Percentiles rank a stretch among this genome's conserved stretches.
Conservation (phyloP, 2,113 vertebrate species). For the Ictalurus furcatus region DNA sequence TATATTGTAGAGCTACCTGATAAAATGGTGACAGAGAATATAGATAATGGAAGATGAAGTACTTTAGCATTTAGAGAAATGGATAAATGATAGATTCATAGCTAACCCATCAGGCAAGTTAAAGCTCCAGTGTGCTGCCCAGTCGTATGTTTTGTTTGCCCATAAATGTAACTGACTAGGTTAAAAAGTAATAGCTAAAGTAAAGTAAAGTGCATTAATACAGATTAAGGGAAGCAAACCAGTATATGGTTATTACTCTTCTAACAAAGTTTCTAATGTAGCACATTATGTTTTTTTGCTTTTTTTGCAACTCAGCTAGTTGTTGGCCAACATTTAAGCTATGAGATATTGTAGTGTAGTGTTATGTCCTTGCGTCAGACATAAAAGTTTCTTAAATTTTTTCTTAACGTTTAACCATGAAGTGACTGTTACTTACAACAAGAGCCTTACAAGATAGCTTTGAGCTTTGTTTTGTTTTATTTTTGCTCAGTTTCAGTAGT, state of each 20-base stretch:
- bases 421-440: neutral
- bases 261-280: neutral
- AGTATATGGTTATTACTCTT: neutral
- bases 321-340: neutral
- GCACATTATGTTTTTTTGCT: neutral
- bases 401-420: neutral
- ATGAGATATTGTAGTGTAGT: neutral
- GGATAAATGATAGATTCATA: neutral
- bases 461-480: neutral
- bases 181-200: neutral
- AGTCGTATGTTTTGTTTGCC: neutral
- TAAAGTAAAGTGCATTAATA: neutral
- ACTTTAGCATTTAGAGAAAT: neutral
- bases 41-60: neutral
- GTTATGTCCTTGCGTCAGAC: too few relatives aligned
- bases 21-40: neutral
- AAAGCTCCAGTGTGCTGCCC: neutral
- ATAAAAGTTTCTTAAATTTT: neutral
- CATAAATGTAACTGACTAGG: neutral
- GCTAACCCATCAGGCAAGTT: neutral
- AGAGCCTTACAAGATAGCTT: neutral
- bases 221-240: neutral
- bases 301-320: neutral
- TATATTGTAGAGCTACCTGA: neutral
- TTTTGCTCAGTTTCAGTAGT: neutral